Evolutionary conservation across 2,888 invertebrate species (phyloP).

Genomic region (Dusona sp.): DNA sequence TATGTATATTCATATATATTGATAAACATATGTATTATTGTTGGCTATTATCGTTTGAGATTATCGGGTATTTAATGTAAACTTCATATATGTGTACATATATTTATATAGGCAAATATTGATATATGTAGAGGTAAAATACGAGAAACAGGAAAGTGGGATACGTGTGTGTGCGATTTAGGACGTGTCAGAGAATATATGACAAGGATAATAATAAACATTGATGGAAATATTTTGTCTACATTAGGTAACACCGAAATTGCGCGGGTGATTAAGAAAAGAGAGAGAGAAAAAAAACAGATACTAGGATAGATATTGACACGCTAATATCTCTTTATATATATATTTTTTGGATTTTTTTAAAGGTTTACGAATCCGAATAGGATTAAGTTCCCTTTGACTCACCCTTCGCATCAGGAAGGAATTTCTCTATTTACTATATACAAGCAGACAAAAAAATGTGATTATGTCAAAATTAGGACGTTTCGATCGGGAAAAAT

Average conservation of each 20-base stretch:
- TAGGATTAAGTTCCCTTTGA: conserved; percentile 31
- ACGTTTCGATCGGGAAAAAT: not conserved
- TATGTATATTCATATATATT: conserved; percentile 14
- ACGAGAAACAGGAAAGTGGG: conserved; percentile 37
- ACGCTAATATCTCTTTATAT: not conserved
- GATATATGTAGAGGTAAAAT: conserved; percentile 37
- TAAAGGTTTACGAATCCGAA: not conserved
- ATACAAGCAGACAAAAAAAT: conserved; percentile 12
- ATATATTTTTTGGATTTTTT: conserved; percentile 21
- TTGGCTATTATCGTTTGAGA: conserved; percentile 41
- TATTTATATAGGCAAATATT: conserved; percentile 26
- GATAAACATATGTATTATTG: conserved; percentile 26
- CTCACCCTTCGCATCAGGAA: conserved; percentile 44
- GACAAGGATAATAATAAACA: conserved; percentile 41
- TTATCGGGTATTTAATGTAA: conserved; percentile 39
- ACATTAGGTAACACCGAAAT: conserved; percentile 37
- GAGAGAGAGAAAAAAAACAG: not conserved
- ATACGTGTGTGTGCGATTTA: conserved; percentile 34
- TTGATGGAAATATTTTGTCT: conserved; percentile 28
- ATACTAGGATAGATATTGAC: not conserved
- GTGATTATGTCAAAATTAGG: not conserved
- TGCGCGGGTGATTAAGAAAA: not conserved
- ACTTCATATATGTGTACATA: conserved; percentile 24
- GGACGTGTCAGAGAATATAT: conserved; percentile 45
- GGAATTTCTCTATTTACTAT: conserved; percentile 31